A percentile compares a stretch with the other conserved stretches of the same genome.
phyloP scores from a whole-genome alignment of 2,797 vertebrate genomes.

The Spea hammondii region DNA sequence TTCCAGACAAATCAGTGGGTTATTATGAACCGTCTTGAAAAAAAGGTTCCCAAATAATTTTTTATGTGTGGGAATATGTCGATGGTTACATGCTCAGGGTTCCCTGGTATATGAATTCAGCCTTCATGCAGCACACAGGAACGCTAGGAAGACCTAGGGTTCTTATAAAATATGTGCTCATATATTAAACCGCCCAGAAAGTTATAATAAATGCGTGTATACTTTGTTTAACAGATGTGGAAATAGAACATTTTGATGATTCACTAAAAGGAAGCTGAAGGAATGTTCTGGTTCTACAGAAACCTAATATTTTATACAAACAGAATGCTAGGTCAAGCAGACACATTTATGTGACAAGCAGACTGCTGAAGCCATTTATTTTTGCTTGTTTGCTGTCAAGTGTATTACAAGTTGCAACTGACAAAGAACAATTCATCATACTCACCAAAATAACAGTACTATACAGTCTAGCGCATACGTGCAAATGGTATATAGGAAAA shows the following conservation, averaged over 20 bases:
- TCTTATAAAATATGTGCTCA: too few species aligned
- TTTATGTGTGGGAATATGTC: too few species aligned
- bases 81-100: too few species aligned
- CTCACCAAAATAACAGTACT: slow-evolving; percentile 4
- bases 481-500: not conserved
- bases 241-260: not conserved
- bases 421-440: slow-evolving; percentile 5
- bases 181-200: too few species aligned
- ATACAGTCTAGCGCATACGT: not conserved
- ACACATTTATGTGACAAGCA: slow-evolving; percentile 3
- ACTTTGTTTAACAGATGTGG: too few species aligned
- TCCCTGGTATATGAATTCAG: too few species aligned
- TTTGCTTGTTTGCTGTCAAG: slow-evolving; percentile 8
- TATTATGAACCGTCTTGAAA: too few species aligned
- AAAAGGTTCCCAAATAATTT: too few species aligned
- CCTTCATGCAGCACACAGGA: too few species aligned
- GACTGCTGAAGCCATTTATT: slow-evolving; percentile 8
- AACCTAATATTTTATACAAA: not conserved
- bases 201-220: too few species aligned
- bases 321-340: not conserved
- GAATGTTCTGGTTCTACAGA: not conserved
- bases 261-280: not conserved
- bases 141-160: too few species aligned
- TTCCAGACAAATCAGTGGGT: too few species aligned
- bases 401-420: slow-evolving; percentile 9